These are phyloP conservation scores for Alentia gelatinosa DNA, from an alignment of 2,888 invertebrate genomes.

Conservation along the genomic window DNA sequence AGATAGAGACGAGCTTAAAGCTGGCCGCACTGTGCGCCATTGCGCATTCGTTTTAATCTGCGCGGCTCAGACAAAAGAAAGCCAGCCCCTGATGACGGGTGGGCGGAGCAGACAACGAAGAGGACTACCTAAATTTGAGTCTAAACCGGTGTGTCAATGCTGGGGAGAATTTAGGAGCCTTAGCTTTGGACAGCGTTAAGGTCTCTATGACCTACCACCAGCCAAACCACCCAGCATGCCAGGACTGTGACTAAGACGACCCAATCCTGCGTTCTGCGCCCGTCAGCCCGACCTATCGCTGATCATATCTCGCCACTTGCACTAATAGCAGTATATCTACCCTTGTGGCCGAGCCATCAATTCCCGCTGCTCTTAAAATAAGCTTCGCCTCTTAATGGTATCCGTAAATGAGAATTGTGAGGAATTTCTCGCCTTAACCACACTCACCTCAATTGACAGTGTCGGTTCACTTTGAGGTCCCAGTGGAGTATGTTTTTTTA, in stretches of 20 bases:
- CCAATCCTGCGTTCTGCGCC: background rate
- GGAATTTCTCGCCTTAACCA: too few relatives aligned
- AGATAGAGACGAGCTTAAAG: background rate
- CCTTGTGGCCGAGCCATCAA: too few relatives aligned
- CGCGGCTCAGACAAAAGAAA: background rate
- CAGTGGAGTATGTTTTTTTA: too few relatives aligned
- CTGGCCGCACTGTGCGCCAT: background rate
- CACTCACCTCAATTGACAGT: background rate
- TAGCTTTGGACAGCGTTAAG: background rate
- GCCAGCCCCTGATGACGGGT: background rate
- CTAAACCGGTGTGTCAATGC: too few relatives aligned
- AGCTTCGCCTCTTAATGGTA: too few relatives aligned
- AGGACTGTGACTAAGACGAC: background rate
- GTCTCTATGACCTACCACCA: background rate
- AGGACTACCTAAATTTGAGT: background rate
- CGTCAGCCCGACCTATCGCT: background rate
- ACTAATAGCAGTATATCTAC: too few relatives aligned
- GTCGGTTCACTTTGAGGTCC: too few relatives aligned
- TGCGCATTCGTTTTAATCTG: background rate
- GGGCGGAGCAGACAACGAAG: background rate
- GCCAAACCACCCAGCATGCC: background rate
- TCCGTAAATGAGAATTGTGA: too few relatives aligned
- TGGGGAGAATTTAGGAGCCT: too few relatives aligned
- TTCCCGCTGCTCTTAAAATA: too few relatives aligned
- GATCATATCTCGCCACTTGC: slow-evolving; percentile 4